Evolutionary conservation across 2,888 invertebrate species (phyloP).

Genomic region (Tachina fera): DNA sequence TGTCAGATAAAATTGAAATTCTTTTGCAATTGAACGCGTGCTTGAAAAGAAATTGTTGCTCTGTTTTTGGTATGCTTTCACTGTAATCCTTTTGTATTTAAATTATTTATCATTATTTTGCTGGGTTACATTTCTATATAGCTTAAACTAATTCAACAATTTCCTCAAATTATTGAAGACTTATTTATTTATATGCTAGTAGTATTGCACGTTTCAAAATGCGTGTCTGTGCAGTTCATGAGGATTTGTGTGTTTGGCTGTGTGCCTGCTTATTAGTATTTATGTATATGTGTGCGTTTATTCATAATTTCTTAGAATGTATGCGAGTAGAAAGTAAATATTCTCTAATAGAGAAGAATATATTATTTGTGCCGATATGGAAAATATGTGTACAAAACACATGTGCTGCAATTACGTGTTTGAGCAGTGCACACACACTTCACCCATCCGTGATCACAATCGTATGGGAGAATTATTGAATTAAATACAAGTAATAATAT

Average conservation of each 20-base stretch:
- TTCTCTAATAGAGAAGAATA: constrained; percentile 25
- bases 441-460: neutral
- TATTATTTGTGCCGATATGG: constrained; percentile 26
- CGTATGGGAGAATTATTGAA: constrained; percentile 11
- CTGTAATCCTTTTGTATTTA: no score
- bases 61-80: no score
- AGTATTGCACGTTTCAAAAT: constrained; percentile 50
- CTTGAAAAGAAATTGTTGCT: no score
- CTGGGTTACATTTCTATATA: constrained; percentile 7
- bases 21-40: no score
- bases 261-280: neutral
- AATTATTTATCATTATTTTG: neutral
- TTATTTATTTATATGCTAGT: constrained; percentile 59
- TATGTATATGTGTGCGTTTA: neutral
- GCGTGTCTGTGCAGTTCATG: constrained; percentile 24
- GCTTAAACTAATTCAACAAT: neutral
- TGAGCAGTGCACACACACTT: constrained; percentile 46
- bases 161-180: constrained; percentile 30
- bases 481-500: neutral
- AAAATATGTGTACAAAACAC: constrained; percentile 47
- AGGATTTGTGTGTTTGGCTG: neutral
- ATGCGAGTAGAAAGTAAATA: constrained; percentile 21
- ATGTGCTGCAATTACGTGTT: constrained; percentile 60
- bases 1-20: no score
- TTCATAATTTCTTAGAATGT: constrained; percentile 51